Percentiles rank a stretch among this genome's conserved stretches.
phyloP scores from a whole-genome alignment of 2,113 vertebrate genomes.

The Hirundichthys speculiger region DNA sequence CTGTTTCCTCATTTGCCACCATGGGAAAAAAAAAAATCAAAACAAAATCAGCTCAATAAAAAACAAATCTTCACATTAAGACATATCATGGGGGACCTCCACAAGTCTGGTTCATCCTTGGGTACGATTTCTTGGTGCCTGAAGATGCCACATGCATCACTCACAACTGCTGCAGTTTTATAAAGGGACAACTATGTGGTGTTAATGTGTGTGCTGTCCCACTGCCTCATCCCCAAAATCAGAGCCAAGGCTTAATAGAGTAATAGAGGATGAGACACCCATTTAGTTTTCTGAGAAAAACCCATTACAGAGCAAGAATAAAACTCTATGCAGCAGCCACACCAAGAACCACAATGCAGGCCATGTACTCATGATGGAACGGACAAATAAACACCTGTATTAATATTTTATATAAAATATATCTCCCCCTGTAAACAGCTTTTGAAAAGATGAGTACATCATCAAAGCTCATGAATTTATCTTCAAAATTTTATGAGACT shows the following conservation, averaged over 20 bases:
- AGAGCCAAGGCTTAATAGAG: constrained; percentile 57
- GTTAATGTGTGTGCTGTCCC: constrained; percentile 7
- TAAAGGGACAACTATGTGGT: constrained; percentile 1
- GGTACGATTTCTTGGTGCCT: too few relatives aligned
- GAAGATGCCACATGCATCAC: too few relatives aligned
- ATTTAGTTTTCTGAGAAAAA: constrained; percentile 50
- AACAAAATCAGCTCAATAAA: too few relatives aligned
- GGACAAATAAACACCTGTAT: background rate
- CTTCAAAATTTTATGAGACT: constrained; percentile 89
- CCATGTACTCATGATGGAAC: background rate
- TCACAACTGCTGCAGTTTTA: background rate
- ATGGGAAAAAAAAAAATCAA: too few relatives aligned
- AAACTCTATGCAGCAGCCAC: constrained; percentile 13
- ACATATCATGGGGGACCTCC: too few relatives aligned
- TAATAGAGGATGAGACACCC: constrained; percentile 37
- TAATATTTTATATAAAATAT: background rate
- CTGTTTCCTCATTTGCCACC: too few relatives aligned
- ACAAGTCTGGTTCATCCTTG: too few relatives aligned
- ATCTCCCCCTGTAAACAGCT: background rate
- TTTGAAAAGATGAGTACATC: constrained; percentile 69
- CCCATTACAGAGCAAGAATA: constrained; percentile 54
- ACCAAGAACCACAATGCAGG: constrained; percentile 17
- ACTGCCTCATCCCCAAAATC: constrained; percentile 51
- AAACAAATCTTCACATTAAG: too few relatives aligned
- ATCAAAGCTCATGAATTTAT: constrained; percentile 86